phyloP scores from a whole-genome alignment of 2,888 invertebrate genomes.

The Alsophila aescularia region DNA sequence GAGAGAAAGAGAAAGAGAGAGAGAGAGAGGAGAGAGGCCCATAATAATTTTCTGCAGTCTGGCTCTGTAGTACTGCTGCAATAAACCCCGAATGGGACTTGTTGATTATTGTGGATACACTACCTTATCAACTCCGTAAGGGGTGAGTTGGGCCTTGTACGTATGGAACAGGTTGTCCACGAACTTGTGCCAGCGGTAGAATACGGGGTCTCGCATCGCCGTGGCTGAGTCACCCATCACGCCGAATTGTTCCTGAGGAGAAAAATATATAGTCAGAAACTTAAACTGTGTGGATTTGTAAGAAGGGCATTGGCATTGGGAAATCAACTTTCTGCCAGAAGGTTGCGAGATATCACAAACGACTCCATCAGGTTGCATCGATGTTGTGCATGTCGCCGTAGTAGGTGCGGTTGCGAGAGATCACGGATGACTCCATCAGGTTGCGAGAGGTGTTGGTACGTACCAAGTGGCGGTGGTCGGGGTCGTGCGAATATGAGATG shows the following conservation, averaged over 20 bases:
- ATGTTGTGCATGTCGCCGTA: slow-evolving; percentile 94
- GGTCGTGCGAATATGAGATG: slow-evolving; percentile 91
- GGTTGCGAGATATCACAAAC: slow-evolving; percentile 75
- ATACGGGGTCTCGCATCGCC: slow-evolving; percentile 94
- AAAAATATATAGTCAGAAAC: no score
- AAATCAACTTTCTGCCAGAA: no score
- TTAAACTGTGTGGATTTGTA: no score
- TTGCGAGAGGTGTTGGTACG: slow-evolving; percentile 34
- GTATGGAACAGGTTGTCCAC: slow-evolving; percentile 91
- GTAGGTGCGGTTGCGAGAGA: slow-evolving; percentile 84
- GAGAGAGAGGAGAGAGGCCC: no score
- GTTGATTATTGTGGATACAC: slow-evolving; percentile 10
- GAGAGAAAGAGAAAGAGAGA: no score
- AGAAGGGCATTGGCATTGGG: no score
- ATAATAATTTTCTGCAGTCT: no score
- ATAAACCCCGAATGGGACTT: no score
- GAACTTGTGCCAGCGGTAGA: slow-evolving; percentile 94
- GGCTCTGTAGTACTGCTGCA: no score
- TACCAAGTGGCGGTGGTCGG: slow-evolving; percentile 89
- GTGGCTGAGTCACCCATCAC: slow-evolving; percentile 94
- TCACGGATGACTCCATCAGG: not conserved
- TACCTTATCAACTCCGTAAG: slow-evolving; percentile 86
- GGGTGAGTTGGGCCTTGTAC: slow-evolving; percentile 88
- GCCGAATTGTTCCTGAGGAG: slow-evolving; percentile 89
- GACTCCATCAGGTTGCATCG: not conserved